phyloP scores from a whole-genome alignment of 1,140 invertebrate species.

The Amphibalanus amphitrite region DNA sequence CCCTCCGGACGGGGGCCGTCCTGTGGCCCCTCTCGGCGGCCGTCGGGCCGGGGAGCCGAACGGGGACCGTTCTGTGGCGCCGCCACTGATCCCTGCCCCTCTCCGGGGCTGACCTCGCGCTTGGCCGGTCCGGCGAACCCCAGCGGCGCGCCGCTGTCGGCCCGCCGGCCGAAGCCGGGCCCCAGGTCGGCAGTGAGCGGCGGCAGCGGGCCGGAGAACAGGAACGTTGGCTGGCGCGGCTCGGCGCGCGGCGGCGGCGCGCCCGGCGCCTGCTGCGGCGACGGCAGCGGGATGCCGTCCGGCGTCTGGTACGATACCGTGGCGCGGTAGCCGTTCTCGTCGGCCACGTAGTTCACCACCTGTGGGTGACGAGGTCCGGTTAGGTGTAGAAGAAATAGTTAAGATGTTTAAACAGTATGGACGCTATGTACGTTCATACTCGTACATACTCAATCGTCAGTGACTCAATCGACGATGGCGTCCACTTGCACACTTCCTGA shows the following conservation, averaged over 20 bases:
- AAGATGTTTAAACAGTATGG: too few relatives aligned
- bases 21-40: too few relatives aligned
- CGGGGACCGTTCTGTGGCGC: too few relatives aligned
- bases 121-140: background rate
- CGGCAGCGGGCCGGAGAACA: background rate
- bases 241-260: background rate
- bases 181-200: background rate
- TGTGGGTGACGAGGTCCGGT: conserved; percentile 13
- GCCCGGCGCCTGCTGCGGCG: background rate
- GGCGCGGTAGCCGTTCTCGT: conserved; percentile 23
- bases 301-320: conserved; percentile 20
- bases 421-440: background rate
- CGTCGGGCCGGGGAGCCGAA: too few relatives aligned
- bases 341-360: conserved; percentile 23
- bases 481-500: too few relatives aligned
- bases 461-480: too few relatives aligned
- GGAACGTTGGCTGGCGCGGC: background rate
- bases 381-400: too few relatives aligned
- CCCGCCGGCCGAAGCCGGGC: background rate
- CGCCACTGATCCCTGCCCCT: too few relatives aligned
- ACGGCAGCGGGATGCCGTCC: background rate
- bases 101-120: too few relatives aligned
- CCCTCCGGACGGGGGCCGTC: too few relatives aligned
- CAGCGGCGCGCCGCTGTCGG: too few relatives aligned
- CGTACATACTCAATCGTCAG: too few relatives aligned